Evolutionary conservation across 2,888 invertebrate genomes (phyloP).

Genomic region (Pasiphila rectangulata): DNA sequence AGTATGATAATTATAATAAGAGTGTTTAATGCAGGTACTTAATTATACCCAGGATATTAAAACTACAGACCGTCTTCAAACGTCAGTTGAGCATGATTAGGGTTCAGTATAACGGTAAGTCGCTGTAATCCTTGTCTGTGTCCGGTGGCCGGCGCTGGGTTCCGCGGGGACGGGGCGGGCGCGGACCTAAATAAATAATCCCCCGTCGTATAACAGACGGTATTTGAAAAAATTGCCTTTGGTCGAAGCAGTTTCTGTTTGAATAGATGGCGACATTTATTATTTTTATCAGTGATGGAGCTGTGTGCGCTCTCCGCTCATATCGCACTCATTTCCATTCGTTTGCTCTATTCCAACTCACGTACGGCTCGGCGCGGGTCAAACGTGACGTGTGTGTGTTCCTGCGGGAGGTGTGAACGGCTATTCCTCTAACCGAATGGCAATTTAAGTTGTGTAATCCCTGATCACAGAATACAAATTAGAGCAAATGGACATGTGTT

Average conservation of each 20-base stretch:
- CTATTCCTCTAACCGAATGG: conserved; percentile 1
- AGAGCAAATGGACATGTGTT: conserved; percentile 8
- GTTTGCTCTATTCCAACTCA: too few relatives aligned
- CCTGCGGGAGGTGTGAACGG: background rate
- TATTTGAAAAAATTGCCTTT: conserved; percentile 8
- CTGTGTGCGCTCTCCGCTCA: too few relatives aligned
- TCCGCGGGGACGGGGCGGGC: background rate
- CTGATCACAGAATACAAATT: conserved; percentile 11
- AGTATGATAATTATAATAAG: too few relatives aligned
- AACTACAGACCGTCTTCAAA: background rate
- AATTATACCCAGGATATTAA: background rate
- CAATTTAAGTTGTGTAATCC: conserved; percentile 8
- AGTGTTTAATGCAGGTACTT: background rate
- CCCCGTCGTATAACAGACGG: conserved; percentile 14
- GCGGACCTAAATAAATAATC: conserved; percentile 5
- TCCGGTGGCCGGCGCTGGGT: background rate
- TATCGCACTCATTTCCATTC: too few relatives aligned
- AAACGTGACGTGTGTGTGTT: too few relatives aligned
- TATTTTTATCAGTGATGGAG: too few relatives aligned
- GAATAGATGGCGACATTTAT: background rate
- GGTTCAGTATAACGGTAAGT: conserved; percentile 4
- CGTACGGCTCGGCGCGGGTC: too few relatives aligned
- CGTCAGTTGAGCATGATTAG: background rate
- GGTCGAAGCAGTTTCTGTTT: background rate
- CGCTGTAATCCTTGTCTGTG: conserved; percentile 15